phyloP scores from a whole-genome alignment of 2,113 vertebrate genomes.

The Zosterops japonicus region DNA sequence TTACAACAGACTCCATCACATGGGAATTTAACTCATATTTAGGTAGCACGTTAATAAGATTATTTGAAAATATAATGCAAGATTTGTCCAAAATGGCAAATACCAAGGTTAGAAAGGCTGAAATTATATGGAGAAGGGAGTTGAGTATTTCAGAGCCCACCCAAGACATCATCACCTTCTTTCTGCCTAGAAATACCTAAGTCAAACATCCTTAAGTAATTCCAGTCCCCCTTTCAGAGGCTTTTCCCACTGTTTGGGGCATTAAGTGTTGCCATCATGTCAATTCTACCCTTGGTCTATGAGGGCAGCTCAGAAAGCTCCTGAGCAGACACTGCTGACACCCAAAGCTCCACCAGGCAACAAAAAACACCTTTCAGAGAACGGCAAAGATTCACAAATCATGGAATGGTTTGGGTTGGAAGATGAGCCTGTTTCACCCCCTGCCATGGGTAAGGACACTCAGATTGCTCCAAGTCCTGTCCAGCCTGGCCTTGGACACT shows the following conservation, averaged over 20 bases:
- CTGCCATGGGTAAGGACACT: background rate
- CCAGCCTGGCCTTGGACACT: background rate
- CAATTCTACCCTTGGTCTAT: fast-evolving
- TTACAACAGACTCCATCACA: background rate
- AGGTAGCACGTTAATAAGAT: fast-evolving
- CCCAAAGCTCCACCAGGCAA: background rate
- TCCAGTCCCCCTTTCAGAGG: background rate
- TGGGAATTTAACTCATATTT: background rate
- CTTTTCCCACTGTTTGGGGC: fast-evolving
- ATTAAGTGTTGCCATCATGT: fast-evolving
- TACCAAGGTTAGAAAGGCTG: background rate
- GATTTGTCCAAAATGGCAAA: background rate
- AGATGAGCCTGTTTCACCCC: background rate
- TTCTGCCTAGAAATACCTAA: fast-evolving
- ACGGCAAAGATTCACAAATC: background rate
- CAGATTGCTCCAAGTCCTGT: background rate
- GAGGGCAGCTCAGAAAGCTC: background rate
- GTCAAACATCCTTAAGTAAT: background rate
- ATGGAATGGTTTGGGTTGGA: background rate
- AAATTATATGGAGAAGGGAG: background rate
- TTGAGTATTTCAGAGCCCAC: background rate
- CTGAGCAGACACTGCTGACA: background rate
- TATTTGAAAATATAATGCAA: background rate
- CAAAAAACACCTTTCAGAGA: too few relatives aligned
- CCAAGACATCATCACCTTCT: fast-evolving